Percentiles rank a stretch among this genome's conserved stretches.
Conservation (phyloP, 1,140 invertebrate species). For the Drosophila repleta region DNA sequence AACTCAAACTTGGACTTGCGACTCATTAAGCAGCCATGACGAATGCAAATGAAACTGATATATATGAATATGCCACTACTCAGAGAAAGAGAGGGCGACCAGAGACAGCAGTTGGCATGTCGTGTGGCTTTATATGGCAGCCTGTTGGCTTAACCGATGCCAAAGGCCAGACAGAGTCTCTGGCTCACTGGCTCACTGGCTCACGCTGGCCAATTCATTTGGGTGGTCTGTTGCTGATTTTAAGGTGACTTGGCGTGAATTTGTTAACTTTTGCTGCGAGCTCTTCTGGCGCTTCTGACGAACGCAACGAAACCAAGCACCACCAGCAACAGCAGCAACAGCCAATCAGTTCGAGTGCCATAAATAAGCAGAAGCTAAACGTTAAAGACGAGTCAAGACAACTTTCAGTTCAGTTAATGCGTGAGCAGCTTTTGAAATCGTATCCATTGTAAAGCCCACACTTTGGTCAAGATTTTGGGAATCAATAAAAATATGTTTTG, state of each 20-base stretch:
- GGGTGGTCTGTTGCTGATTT: conserved; percentile 79
- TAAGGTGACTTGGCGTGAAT: conserved; percentile 82
- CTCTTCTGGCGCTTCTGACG: conserved; percentile 34
- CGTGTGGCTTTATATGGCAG: conserved; percentile 64
- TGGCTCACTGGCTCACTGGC: background rate
- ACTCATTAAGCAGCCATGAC: conserved; percentile 82
- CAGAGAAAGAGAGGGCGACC: conserved; percentile 12
- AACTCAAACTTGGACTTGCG: conserved; percentile 57
- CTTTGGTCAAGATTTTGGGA: no score
- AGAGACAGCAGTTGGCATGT: conserved; percentile 33
- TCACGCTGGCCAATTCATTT: conserved; percentile 46
- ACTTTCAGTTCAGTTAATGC: conserved; percentile 18
- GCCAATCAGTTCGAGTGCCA: conserved; percentile 39
- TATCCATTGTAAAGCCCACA: no score
- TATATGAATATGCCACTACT: conserved; percentile 59
- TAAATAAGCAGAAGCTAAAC: conserved; percentile 38
- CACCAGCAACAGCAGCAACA: conserved; percentile 16
- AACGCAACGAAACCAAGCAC: conserved; percentile 2
- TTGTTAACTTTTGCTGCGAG: conserved; percentile 76
- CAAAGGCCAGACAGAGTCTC: background rate
- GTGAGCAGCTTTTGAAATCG: background rate
- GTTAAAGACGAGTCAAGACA: conserved; percentile 1
- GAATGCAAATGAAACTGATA: conserved; percentile 80
- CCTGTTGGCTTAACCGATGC: conserved; percentile 40
- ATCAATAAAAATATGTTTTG: no score